Evolutionary conservation across 2,113 vertebrate genomes (phyloP).

Genomic region (Microcebus tavaratra): DNA sequence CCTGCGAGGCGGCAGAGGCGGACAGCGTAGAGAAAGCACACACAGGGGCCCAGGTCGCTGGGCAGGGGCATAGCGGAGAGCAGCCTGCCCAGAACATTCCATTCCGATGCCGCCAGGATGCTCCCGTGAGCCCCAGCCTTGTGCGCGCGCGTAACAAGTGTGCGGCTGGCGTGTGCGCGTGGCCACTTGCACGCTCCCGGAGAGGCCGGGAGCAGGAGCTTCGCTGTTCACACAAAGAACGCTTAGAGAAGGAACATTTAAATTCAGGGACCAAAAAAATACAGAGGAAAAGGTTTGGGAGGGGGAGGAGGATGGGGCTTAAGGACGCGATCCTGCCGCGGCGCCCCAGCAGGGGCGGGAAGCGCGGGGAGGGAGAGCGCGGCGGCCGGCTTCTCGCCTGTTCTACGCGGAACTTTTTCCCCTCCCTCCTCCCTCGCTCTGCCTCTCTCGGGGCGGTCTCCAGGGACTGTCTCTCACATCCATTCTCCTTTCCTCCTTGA

Average conservation of each 20-base stretch:
- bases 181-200: not conserved
- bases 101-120: not conserved
- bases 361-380: not conserved
- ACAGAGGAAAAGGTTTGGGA: not conserved
- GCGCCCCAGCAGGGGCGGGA: not conserved
- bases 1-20: not conserved
- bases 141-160: not conserved
- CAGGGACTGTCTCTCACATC: conserved; percentile 71
- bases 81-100: fast-evolving
- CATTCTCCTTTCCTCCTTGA: conserved; percentile 77
- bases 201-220: not conserved
- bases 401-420: conserved; percentile 32
- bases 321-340: fast-evolving
- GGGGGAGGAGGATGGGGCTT: not conserved
- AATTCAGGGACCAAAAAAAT: fast-evolving
- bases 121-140: not conserved
- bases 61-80: not conserved
- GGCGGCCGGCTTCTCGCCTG: not conserved
- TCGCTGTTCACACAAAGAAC: not conserved
- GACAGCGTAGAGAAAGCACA: no score
- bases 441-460: conserved; percentile 68
- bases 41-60: fast-evolving
- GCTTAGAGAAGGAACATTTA: not conserved
- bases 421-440: not conserved
- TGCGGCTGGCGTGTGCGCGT: not conserved